These are phyloP conservation scores for Arrhamphus sclerolepis DNA, from an alignment of 2,797 vertebrate species.

Conservation along the genomic window DNA sequence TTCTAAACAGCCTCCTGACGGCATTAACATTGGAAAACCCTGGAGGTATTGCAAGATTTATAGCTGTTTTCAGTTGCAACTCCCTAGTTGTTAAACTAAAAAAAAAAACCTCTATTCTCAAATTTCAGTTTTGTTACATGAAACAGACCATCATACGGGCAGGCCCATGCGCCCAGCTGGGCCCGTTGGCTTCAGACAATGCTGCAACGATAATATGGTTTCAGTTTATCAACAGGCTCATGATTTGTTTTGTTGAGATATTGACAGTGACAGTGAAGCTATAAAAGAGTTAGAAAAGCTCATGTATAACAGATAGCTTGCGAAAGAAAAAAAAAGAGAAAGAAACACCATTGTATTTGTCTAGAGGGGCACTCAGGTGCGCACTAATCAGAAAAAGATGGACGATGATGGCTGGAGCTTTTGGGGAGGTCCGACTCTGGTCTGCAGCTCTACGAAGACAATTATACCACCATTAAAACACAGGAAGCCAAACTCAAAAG, in stretches of 20 bases:
- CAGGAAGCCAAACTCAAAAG: constrained; percentile 61
- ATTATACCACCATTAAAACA: constrained; percentile 65
- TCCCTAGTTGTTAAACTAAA: constrained; percentile 29
- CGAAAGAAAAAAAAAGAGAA: constrained; percentile 2
- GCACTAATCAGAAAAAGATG: constrained; percentile 74
- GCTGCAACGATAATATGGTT: constrained; percentile 2
- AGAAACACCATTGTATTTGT: constrained; percentile 36
- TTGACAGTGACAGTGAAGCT: constrained; percentile 41
- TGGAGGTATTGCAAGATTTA: constrained; percentile 42
- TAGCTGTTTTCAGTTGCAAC: constrained; percentile 22
- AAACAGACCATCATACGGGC: constrained; percentile 15
- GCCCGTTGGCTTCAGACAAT: constrained; percentile 43
- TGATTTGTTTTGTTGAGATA: constrained; percentile 59
- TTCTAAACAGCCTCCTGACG: constrained; percentile 20
- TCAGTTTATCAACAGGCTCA: constrained; percentile 52
- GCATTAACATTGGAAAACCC: constrained; percentile 31
- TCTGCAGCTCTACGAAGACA: constrained; percentile 52
- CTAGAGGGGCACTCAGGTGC: constrained; percentile 66
- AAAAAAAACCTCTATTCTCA: constrained; percentile 19
- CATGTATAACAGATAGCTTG: constrained; percentile 54
- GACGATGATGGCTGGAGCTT: constrained; percentile 42
- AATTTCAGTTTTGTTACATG: constrained; percentile 9
- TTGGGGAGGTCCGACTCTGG: constrained; percentile 47
- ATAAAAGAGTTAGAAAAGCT: constrained; percentile 44
- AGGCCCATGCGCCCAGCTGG: constrained; percentile 12